Evolutionary conservation across 2,888 invertebrate genomes (phyloP).

Genomic region (Eulithis prunata): DNA sequence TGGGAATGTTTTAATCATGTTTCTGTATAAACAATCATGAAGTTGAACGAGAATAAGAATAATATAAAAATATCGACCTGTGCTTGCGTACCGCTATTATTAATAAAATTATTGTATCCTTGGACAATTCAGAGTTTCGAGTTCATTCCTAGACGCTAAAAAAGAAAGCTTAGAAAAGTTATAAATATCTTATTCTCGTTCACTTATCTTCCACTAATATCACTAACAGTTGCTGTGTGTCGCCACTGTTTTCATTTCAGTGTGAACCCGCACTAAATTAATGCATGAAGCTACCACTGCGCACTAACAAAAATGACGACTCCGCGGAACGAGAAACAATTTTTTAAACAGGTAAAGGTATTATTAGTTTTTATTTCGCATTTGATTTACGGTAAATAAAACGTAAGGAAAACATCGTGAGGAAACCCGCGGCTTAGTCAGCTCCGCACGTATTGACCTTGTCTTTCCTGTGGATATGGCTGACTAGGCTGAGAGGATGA

Average conservation of each 20-base stretch:
- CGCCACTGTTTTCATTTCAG: conserved; percentile 70
- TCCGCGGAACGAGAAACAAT: conserved; percentile 78
- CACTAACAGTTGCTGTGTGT: conserved; percentile 59
- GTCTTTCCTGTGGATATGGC: too few relatives aligned
- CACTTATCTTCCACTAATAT: conserved; percentile 52
- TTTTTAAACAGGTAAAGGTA: conserved; percentile 83
- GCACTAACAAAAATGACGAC: conserved; percentile 76
- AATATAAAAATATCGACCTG: too few relatives aligned
- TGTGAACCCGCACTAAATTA: conserved; percentile 65
- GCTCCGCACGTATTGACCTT: too few relatives aligned
- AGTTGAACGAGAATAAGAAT: conserved; percentile 17
- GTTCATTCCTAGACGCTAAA: too few relatives aligned
- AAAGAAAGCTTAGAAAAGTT: not conserved
- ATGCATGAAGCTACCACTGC: conserved; percentile 73
- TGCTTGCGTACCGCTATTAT: too few relatives aligned
- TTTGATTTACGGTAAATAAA: too few relatives aligned
- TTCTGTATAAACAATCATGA: conserved; percentile 9
- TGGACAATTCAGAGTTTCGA: too few relatives aligned
- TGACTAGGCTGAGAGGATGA: too few relatives aligned
- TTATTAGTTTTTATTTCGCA: conserved; percentile 1
- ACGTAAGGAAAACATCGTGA: too few relatives aligned
- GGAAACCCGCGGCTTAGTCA: too few relatives aligned
- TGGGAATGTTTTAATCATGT: conserved; percentile 22
- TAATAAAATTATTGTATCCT: too few relatives aligned
- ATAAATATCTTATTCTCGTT: conserved; percentile 16